Base-by-base conservation (phyloP, 2,888 invertebrate genomes). In the Plemyria rubiginata region DNA sequence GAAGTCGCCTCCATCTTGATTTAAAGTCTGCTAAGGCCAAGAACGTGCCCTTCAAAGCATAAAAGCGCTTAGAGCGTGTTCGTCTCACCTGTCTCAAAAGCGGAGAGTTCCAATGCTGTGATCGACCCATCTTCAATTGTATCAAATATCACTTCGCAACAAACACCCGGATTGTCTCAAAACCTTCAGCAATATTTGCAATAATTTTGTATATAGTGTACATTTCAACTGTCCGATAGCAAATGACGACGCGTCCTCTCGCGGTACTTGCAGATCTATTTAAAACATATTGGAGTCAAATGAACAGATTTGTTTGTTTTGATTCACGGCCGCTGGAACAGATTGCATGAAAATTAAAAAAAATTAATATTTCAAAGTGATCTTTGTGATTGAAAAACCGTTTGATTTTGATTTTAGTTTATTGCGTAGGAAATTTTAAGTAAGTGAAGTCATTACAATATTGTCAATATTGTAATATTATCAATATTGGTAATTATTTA, bases 71-170 rank as follows among this genome's bases (percentile, higher is more conserved):
- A 38, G 11, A 38, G 54, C 15, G 13, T 0, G n/a, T 2, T 11
- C 7, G 15, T 29, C 15, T n/a, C 58, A 65, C 67, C 62, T 68
- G 67, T 43, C 59, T 68, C 22, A 62, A 9, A 22, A 68, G 53
- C 2, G 67, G 65, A 0, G 62, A 45, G 4, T 53, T 53, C 62
- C 62, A 63, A 43, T 46, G 36, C 22, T 40, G 53, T 2, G 52
- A 8, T 16, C 9, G 11, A 28, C 62, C 52, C 67, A 67, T 65
- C 38, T 22, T 41, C 48, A 29, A 54, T 13, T 29, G 28, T 52
- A 7, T 12, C 15, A 15, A 45, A 32, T 16, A 13, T 54, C 48
- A 54, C 41, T 46, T 49, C 22, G 53, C 11, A 28, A 48, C 53
- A 49, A 56, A 56, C 28, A 49, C 13, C 15, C 50, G 0, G 36